Conservation (phyloP, 2,113 vertebrate species). For the Callaeas wilsoni region DNA sequence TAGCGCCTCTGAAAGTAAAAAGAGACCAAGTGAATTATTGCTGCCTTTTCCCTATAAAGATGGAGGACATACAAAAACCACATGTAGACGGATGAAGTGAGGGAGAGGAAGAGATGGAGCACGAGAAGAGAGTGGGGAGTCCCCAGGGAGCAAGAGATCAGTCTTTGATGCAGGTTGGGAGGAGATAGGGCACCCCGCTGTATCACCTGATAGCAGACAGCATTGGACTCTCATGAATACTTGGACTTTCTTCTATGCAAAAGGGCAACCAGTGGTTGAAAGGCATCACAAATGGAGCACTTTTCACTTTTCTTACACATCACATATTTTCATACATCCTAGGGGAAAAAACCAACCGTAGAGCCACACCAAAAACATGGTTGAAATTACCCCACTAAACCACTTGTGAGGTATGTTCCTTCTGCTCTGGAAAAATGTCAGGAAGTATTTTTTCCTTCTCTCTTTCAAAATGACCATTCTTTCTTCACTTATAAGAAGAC, state of each 20-base stretch:
- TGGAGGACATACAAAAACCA: background rate
- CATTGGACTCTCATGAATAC: background rate
- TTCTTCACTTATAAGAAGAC: background rate
- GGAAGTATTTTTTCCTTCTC: background rate
- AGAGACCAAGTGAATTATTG: background rate
- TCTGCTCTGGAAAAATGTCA: background rate
- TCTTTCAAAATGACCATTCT: background rate
- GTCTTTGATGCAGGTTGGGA: background rate
- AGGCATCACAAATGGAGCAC: background rate
- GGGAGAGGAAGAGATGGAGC: background rate
- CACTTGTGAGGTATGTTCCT: fast-evolving
- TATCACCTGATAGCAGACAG: background rate
- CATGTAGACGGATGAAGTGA: background rate
- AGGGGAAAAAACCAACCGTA: fast-evolving
- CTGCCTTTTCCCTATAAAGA: background rate
- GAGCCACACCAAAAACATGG: background rate
- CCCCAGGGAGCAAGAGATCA: fast-evolving
- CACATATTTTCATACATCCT: background rate
- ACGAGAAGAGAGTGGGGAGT: background rate
- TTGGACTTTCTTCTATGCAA: background rate
- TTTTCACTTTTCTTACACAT: background rate
- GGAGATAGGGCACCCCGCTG: background rate
- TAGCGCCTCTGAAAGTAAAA: background rate
- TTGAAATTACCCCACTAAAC: background rate
- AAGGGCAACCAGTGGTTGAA: background rate